A percentile compares a stretch with the other conserved stretches of the same genome.
These are phyloP conservation scores for Pararge aegeria DNA, from an alignment of 1,140 invertebrate species.

Conservation along the genomic window DNA sequence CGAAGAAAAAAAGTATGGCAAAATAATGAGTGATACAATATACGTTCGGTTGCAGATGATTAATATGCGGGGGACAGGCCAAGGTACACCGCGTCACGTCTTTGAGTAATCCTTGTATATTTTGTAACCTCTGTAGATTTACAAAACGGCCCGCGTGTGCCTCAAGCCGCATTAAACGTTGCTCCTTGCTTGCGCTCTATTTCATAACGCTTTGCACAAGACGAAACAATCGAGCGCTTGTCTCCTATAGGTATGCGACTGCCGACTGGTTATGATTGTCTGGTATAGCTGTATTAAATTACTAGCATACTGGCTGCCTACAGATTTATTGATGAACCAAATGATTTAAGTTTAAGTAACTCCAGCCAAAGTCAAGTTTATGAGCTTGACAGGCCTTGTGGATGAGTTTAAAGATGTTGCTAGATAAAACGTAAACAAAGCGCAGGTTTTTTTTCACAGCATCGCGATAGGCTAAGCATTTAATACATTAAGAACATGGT, in stretches of 20 bases:
- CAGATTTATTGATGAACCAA: not conserved
- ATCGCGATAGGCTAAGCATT: no score
- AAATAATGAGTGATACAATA: constrained; percentile 50
- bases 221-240: constrained; percentile 56
- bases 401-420: no score
- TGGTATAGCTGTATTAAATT: not conserved
- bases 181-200: constrained; percentile 64
- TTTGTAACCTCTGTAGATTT: constrained; percentile 64
- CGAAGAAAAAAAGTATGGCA: constrained; percentile 35
- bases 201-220: constrained; percentile 73
- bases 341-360: not conserved
- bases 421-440: no score
- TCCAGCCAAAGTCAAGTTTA: no score
- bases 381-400: no score
- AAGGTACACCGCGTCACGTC: constrained; percentile 40
- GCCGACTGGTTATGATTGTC: not conserved
- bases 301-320: not conserved
- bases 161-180: constrained; percentile 48
- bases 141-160: constrained; percentile 52
- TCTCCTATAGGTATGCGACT: constrained; percentile 32
- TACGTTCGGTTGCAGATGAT: constrained; percentile 46
- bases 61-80: constrained; percentile 54
- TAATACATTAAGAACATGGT: no score
- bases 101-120: constrained; percentile 55
- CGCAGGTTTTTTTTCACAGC: no score